Conservation (phyloP, 2,797 vertebrate species). For the Euthynnus affinis region DNA sequence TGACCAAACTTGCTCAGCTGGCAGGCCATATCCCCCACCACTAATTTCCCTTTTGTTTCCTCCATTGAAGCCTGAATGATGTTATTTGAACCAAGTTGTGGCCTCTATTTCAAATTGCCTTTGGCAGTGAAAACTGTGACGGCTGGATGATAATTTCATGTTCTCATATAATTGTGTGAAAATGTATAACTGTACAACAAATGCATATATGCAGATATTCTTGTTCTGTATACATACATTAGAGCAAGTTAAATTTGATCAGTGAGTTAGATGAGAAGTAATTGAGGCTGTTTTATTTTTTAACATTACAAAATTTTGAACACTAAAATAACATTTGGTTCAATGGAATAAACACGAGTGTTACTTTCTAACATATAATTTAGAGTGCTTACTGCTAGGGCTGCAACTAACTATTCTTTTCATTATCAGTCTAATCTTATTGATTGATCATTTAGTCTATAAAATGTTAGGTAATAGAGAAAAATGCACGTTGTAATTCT, state of each 20-base stretch:
- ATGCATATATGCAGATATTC: no score
- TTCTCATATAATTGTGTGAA: neutral
- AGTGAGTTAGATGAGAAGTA: no score
- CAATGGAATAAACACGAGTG: no score
- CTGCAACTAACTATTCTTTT: neutral
- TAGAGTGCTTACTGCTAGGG: neutral
- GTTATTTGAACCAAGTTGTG: constrained; percentile 3
- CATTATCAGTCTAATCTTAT: neutral
- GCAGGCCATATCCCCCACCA: constrained; percentile 16
- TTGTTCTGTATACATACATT: no score
- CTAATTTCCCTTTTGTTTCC: constrained; percentile 32
- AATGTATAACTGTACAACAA: no score
- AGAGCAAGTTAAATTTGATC: no score
- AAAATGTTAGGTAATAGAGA: neutral
- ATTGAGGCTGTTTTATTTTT: no score
- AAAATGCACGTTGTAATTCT: neutral
- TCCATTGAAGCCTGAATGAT: constrained; percentile 8
- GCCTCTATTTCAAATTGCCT: neutral
- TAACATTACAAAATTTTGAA: no score
- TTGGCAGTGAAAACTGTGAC: neutral
- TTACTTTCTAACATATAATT: no score
- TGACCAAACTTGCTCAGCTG: constrained; percentile 54
- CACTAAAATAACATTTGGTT: no score
- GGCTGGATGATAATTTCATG: neutral
- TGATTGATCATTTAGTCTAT: neutral